Evolutionary conservation across 2,888 invertebrate species (phyloP).

Genomic region (Troglohyphantes excavatus): DNA sequence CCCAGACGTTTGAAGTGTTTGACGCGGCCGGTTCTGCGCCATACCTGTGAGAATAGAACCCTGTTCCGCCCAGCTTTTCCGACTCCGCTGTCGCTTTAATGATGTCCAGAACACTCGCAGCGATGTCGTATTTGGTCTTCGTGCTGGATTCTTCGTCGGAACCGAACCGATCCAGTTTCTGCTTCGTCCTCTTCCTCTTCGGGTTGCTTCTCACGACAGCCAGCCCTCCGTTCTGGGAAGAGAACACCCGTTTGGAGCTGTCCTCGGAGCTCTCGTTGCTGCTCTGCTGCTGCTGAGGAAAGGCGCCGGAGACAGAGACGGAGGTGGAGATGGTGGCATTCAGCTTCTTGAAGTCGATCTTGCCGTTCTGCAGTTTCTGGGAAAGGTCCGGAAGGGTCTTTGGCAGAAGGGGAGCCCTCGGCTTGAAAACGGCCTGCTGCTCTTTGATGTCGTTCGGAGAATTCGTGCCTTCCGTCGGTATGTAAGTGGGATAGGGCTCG

Average conservation of each 20-base stretch:
- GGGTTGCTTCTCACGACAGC: slow-evolving; percentile 62
- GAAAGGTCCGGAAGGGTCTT: slow-evolving; percentile 62
- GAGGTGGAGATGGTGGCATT: slow-evolving; percentile 72
- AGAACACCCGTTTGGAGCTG: slow-evolving; percentile 58
- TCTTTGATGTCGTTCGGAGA: slow-evolving; percentile 49
- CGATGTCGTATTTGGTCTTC: slow-evolving; percentile 65
- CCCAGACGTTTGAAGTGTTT: slow-evolving; percentile 18
- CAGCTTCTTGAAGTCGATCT: slow-evolving; percentile 70
- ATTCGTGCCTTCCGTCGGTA: neutral
- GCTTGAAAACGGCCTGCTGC: slow-evolving; percentile 36
- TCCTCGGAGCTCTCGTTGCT: slow-evolving; percentile 29
- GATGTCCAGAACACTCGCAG: slow-evolving; percentile 72
- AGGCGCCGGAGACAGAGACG: slow-evolving; percentile 63
- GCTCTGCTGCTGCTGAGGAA: slow-evolving; percentile 17
- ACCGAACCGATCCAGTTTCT: slow-evolving; percentile 13
- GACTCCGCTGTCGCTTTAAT: slow-evolving; percentile 74
- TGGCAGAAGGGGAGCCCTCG: slow-evolving; percentile 30
- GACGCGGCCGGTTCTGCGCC: slow-evolving; percentile 17
- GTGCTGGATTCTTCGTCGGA: slow-evolving; percentile 39
- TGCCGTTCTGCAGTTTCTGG: slow-evolving; percentile 58
- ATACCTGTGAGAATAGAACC: slow-evolving; percentile 44
- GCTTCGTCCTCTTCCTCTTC: slow-evolving; percentile 51
- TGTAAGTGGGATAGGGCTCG: slow-evolving; percentile 37
- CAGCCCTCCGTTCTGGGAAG: slow-evolving; percentile 70
- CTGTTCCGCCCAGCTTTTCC: slow-evolving; percentile 35